Base-by-base conservation (phyloP, 2,113 vertebrate species). In the Macquaria ambigua region DNA sequence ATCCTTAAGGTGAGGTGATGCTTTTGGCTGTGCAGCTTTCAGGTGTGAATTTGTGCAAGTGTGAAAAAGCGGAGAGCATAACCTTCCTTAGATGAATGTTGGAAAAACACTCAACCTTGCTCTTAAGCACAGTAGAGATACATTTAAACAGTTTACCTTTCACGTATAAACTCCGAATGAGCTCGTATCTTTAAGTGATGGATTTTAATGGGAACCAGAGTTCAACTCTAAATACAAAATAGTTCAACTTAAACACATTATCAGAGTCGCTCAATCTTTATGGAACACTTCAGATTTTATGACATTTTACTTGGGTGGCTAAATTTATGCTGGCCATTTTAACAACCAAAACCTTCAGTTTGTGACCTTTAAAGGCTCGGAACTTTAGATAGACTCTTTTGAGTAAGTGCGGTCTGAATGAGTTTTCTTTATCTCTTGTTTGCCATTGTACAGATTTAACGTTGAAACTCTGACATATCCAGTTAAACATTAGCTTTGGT, bases 1-100 rank as follows among this genome's bases (percentile, higher is more conserved):
- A 99, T 99, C 93, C 97, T 99, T 39, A 99, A 99, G 98, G 98
- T 99, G 91, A 95, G 93, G 43, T 53, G 4, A 15, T 21, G 37
- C 34, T 75, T 48, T 48, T 41, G 31, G 39, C 61, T 64, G 53
- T 63, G 18, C 50, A 52, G 64, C 74, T 73, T 64, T 62, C 23
- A 70, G 50, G 34, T 56, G 16, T 21, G 77, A 39, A 52, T 74
- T 8, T 64, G 14, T 81, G 6, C 3, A 28, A 64, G 48, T 68
- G 25, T 62, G 39, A 41, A 43, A 56, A 50, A 15, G 14, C 3
- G 11, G 6, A 8, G 11, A 31, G 31, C 15, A 12, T 21, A 55
- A 34, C 76, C 4, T 5, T 46, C 12, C 23, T 55, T n/a, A 25
- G 76, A 81, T 20, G 10, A 56, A 70, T 84, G 56, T 81, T 74